These are phyloP conservation scores for Australoheros facetus DNA, from an alignment of 2,797 vertebrate genomes.

Conservation along the genomic window DNA sequence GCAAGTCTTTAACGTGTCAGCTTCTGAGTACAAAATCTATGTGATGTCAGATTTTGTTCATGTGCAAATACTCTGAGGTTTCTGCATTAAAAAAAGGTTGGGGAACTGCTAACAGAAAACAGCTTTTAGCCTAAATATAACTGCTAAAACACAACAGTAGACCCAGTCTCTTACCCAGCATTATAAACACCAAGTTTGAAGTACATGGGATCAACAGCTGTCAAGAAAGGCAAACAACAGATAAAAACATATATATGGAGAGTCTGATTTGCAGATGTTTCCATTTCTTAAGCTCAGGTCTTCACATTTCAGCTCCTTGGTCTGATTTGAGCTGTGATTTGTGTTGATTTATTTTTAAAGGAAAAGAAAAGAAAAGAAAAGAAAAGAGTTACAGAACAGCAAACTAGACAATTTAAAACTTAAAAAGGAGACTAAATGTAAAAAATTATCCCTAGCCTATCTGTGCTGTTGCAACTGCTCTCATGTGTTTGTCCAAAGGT, in stretches of 20 bases:
- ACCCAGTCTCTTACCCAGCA: background rate
- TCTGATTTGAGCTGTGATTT: background rate
- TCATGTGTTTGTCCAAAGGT: constrained; percentile 44
- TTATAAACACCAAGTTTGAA: background rate
- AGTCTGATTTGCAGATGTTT: background rate
- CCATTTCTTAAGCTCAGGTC: constrained; percentile 31
- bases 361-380: background rate
- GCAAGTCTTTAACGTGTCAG: background rate
- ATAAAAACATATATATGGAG: background rate
- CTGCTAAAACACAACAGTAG: background rate
- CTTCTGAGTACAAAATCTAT: background rate
- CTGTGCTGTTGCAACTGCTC: background rate
- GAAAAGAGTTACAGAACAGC: background rate
- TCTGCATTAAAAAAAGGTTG: background rate
- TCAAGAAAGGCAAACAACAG: no score
- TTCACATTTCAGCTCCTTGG: constrained; percentile 15
- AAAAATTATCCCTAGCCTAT: background rate
- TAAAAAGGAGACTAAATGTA: background rate
- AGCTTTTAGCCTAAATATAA: background rate
- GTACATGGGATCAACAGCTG: no score
- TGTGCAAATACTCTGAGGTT: background rate
- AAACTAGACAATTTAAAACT: background rate
- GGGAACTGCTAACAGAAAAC: background rate
- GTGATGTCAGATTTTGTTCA: background rate
- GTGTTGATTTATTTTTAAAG: background rate